Percentiles rank a stretch among this genome's conserved stretches.
Conservation (phyloP, 2,888 invertebrate genomes). For the Augiades crinisus region DNA sequence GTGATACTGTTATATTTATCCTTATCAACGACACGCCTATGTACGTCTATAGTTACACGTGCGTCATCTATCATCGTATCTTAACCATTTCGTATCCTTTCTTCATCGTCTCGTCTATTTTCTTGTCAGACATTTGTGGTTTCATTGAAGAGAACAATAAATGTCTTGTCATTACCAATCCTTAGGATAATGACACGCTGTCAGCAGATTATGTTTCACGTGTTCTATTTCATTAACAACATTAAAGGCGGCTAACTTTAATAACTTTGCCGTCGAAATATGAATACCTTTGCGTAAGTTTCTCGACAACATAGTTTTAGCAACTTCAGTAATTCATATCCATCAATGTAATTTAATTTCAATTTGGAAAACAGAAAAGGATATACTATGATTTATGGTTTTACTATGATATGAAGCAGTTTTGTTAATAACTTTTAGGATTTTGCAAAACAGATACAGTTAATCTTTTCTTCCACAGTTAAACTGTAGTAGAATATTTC, state of each 20-base stretch:
- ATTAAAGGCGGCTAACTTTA: too few species aligned
- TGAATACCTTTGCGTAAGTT: slow-evolving; percentile 1
- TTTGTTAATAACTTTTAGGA: background rate
- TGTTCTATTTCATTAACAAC: too few species aligned
- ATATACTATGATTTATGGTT: slow-evolving; percentile 21
- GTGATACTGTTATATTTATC: slow-evolving; percentile 30
- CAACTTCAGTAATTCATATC: slow-evolving; percentile 27
- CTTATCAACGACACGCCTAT: slow-evolving; percentile 30
- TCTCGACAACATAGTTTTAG: slow-evolving; percentile 6
- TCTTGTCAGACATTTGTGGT: too few species aligned
- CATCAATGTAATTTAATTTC: slow-evolving; percentile 11
- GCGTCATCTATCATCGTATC: background rate
- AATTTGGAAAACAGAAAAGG: background rate
- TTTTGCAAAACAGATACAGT: slow-evolving; percentile 29
- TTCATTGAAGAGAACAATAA: too few species aligned
- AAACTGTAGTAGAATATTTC: too few species aligned
- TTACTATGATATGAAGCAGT: background rate
- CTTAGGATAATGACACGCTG: too few species aligned
- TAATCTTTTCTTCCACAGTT: too few species aligned
- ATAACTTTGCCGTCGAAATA: background rate
- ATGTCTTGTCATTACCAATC: too few species aligned
- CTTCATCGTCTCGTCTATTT: too few species aligned
- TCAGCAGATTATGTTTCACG: too few species aligned
- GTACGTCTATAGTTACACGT: background rate
- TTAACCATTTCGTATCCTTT: background rate